These are phyloP conservation scores for Hylyphantes graminicola DNA, from an alignment of 1,140 invertebrate species.

Conservation along the genomic window DNA sequence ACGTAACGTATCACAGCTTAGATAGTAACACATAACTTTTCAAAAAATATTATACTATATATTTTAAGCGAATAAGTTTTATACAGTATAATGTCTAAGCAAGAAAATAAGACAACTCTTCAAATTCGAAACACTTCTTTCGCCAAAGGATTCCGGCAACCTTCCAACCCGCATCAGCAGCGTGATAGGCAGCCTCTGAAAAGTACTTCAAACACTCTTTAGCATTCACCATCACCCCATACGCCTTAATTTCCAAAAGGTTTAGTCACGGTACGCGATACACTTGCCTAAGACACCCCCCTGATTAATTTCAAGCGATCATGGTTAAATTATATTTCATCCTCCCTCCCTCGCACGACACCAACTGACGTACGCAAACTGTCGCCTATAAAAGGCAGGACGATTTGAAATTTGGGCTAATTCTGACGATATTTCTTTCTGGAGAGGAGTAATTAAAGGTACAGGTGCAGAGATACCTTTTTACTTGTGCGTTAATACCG, in stretches of 20 bases:
- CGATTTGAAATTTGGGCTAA: slow-evolving; percentile 50
- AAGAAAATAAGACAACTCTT: too few species aligned
- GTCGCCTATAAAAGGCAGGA: slow-evolving; percentile 8
- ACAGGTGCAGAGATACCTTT: slow-evolving; percentile 27
- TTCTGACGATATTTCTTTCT: slow-evolving; percentile 51
- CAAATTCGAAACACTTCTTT: background rate
- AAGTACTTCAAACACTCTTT: slow-evolving; percentile 52
- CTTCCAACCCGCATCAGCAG: slow-evolving; percentile 10
- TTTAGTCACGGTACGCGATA: slow-evolving; percentile 51
- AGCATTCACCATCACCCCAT: background rate
- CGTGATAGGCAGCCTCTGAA: slow-evolving; percentile 53
- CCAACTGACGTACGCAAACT: slow-evolving; percentile 36
- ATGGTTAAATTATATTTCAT: slow-evolving; percentile 57
- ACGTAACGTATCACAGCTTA: too few species aligned
- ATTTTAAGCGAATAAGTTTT: too few species aligned
- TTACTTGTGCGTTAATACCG: slow-evolving; percentile 38
- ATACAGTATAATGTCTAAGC: too few species aligned
- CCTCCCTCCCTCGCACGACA: slow-evolving; percentile 22
- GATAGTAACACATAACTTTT: too few species aligned
- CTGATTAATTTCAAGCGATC: slow-evolving; percentile 60
- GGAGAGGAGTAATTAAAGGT: slow-evolving; percentile 51
- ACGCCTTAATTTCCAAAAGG: slow-evolving; percentile 53
- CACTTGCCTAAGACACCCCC: background rate
- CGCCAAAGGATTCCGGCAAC: slow-evolving; percentile 33
- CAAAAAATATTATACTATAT: too few species aligned